phyloP scores from a whole-genome alignment of 2,797 vertebrate species.

The Acanthurus tractus region DNA sequence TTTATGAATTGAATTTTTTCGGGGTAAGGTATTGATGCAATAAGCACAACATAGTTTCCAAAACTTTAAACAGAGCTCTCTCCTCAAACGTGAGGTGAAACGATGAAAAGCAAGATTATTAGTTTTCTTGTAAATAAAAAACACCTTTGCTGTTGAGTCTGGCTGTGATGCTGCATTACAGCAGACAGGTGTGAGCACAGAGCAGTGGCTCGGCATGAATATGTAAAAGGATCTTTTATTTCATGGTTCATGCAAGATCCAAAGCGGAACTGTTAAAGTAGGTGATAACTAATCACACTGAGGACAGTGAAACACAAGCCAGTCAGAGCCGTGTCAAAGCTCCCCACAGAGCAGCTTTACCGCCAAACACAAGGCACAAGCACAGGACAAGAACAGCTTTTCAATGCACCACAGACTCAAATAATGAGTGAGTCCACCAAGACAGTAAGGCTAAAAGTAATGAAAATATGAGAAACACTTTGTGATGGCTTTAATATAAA shows the following conservation, averaged over 20 bases:
- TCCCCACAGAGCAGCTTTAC: constrained; percentile 23
- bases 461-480: not conserved
- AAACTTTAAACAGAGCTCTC: not conserved
- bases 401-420: constrained; percentile 1
- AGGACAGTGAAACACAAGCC: constrained; percentile 66
- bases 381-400: constrained; percentile 19
- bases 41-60: not conserved
- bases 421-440: not conserved
- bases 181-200: constrained; percentile 16
- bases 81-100: not conserved
- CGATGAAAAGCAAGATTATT: not conserved
- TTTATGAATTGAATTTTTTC: not conserved
- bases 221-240: constrained; percentile 25
- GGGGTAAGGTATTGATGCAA: not conserved
- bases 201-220: constrained; percentile 25
- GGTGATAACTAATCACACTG: constrained; percentile 62
- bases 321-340: constrained; percentile 30
- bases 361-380: constrained; percentile 36
- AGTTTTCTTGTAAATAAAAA: not conserved
- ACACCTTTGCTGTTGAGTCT: not conserved
- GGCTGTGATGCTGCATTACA: constrained; percentile 3
- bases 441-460: not conserved
- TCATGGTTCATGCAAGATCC: constrained; percentile 45
- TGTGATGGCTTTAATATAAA: not conserved
- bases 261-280: constrained; percentile 38